Percentiles rank a stretch among this genome's conserved stretches.
phyloP scores from a whole-genome alignment of 2,888 invertebrate species.

The Tenthredo amoena region DNA sequence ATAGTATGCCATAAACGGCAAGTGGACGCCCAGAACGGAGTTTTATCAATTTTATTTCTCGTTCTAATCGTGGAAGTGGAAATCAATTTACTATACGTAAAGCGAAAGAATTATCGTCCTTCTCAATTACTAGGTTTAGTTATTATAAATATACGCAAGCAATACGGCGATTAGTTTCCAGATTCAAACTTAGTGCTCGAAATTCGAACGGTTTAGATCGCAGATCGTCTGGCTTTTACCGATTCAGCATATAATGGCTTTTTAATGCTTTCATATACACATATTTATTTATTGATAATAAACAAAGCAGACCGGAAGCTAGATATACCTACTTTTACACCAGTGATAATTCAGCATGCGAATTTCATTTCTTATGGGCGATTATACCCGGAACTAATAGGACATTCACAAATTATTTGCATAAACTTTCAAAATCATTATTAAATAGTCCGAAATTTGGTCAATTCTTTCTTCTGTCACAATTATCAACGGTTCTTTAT shows the following conservation, averaged over 20 bases:
- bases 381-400: not conserved
- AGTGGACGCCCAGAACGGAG: not conserved
- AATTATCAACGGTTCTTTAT: not conserved
- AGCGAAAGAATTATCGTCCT: not conserved
- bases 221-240: constrained; percentile 11
- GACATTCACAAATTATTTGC: not conserved
- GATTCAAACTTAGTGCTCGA: not conserved
- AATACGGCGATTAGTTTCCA: not conserved
- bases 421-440: not conserved
- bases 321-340: not conserved
- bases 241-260: constrained; percentile 7
- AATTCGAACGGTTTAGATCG: not conserved
- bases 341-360: not conserved
- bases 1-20: constrained; percentile 11
- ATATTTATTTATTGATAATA: constrained; percentile 17
- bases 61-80: not conserved
- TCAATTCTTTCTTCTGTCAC: not conserved
- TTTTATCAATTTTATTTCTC: not conserved
- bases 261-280: not conserved
- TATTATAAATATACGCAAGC: not conserved
- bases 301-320: constrained; percentile 14
- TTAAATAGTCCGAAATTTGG: not conserved
- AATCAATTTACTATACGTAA: not conserved
- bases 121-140: not conserved
- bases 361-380: not conserved